Percentiles rank a stretch among this genome's conserved stretches.
phyloP scores from a whole-genome alignment of 2,797 vertebrate genomes.

The Lindbergichthys nudifrons region DNA sequence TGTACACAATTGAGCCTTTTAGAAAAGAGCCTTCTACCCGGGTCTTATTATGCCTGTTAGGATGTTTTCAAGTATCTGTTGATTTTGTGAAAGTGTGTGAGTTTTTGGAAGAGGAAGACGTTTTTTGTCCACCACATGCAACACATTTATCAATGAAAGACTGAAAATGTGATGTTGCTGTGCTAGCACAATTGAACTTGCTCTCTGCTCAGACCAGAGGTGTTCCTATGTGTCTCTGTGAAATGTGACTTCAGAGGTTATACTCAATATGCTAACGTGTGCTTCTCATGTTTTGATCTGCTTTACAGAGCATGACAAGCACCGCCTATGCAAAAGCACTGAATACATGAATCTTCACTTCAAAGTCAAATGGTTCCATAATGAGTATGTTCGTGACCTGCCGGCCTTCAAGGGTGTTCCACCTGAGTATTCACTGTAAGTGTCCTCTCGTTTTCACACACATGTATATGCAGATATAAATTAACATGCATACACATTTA shows the following conservation, averaged over 20 bases:
- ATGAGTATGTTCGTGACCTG: constrained; percentile 96
- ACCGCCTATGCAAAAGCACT: constrained; percentile 97
- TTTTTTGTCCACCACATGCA: background rate
- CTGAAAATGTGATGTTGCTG: background rate
- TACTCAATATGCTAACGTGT: constrained; percentile 29
- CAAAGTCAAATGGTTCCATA: constrained; percentile 99
- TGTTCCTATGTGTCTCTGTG: background rate
- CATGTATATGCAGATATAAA: background rate
- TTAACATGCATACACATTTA: background rate
- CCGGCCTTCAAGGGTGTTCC: constrained; percentile 92
- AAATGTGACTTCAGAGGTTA: background rate
- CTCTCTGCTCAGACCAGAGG: background rate
- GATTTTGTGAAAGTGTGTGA: background rate
- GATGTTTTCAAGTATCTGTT: constrained; percentile 15
- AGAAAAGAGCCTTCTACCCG: constrained; percentile 20
- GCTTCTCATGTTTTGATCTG: constrained; percentile 69
- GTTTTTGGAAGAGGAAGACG: background rate
- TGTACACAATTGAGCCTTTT: constrained; percentile 36
- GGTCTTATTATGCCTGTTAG: constrained; percentile 27
- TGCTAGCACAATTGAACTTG: background rate
- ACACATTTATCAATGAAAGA: background rate
- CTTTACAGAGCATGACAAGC: constrained; percentile 96
- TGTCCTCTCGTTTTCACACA: constrained; percentile 57
- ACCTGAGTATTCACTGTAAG: constrained; percentile 98
- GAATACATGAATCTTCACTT: constrained; percentile 99